Base-by-base conservation (phyloP, 2,797 vertebrate species). In the Ctenosaura bakeri region DNA sequence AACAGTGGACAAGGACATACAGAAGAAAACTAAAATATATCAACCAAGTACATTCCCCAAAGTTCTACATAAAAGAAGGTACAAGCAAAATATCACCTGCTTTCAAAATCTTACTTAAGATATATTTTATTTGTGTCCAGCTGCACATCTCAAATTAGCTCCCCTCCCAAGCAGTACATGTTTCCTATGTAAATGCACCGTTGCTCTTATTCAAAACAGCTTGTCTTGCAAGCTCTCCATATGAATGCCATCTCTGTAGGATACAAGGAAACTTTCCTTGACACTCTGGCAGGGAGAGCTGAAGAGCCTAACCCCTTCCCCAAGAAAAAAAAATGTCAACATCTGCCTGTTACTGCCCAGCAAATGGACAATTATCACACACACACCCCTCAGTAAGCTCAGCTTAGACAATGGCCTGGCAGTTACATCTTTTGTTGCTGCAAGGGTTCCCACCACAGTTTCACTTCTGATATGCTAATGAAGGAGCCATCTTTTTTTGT, bases 391-490 rank as follows among this genome's bases (percentile, higher is more conserved):
- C 96, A 95, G 94, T 97, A 96, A 97, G 96, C 94, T 90, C 93
- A 95, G 94, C 94, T 94, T 94, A 96, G 90, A 97, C 96, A 98
- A 98, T 97, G 95, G 95, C 86, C 8, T 86, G 0, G 6, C 92
- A n/a, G 87, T 91, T 73, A n/a, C 16, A 26, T 87, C 87, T 95
- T 97, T 97, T 97, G 94, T 96, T 78, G 89, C 86, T 1, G 32
- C 69, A 35, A 94, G 94, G 95, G 97, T 98, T 98, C 98, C 98
- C 98, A 98, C 97, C 97, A 92, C 89, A 0, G 79, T 38, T 92
- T 93, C 94, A 95, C 92, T 94, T 97, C 90, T 97, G 96, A 96
- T 97, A 97, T 98, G 96, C 97, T 98, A 98, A 98, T 98, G 86
- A 74, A 20, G 89, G 95, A 96, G 86, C 94, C 16, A 84, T 81